Base-by-base conservation (phyloP, 2,797 vertebrate species). In the Chromis chromis region DNA sequence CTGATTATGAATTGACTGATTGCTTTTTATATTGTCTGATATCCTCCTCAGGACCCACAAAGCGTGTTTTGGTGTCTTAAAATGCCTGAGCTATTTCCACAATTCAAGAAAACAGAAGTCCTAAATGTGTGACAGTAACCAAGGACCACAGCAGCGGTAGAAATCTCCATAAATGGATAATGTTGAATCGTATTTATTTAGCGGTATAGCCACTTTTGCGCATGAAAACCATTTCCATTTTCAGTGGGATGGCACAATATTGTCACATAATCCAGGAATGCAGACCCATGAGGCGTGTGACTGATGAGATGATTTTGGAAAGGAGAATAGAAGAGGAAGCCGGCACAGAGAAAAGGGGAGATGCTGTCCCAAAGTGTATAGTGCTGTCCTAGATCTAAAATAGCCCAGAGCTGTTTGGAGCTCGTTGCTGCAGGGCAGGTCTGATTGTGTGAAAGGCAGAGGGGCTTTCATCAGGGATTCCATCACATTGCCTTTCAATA, bases 321-420 rank as follows among this genome's bases (percentile, higher is more conserved):
- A 81, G 65, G 46, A 71, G 68, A 83, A 84, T 58, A 70, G 55
- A 77, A 58, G 52, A 57, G 57, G 36, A 81, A 67, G 61, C 31
- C 60, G 7, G 74, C 65, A 21, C 9, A 61, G 54, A 75, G 69
- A 87, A 74, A 84, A 79, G 53, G 67, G 70, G 76, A 86, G 86
- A 89, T 72, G 59, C 65, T 83, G 81, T 86, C 88, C 83, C 85
- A 74, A 81, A 76, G 88, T 72, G 88, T 74, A 78, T 65, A 66
- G 65, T 65, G 56, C 86, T 90, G 92, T 86, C 92, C 91, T 89
- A 90, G 80, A 92, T 93, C 84, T 82, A 85, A 93, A 93, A 93
- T 93, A 92, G 84, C 91, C 86, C 65, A 49, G 64, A 76, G 88
- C 80, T 59, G 84, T 71, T 68, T 33, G 77, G 74, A 82, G 77